These are phyloP conservation scores for Lymantria dispar DNA, from an alignment of 2,888 invertebrate genomes.

Conservation along the genomic window DNA sequence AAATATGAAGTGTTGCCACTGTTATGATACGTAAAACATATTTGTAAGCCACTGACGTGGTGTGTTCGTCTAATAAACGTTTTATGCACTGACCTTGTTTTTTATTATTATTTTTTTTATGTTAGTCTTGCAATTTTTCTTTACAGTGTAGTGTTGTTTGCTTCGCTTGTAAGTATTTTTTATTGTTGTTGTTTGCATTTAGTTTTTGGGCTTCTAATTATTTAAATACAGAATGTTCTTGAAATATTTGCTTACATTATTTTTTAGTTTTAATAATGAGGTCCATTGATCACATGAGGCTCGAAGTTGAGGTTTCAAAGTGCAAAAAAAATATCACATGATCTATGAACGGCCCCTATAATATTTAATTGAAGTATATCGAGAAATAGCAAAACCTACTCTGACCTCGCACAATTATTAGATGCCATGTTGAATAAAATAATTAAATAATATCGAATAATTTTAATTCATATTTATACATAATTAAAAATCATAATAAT, in stretches of 20 bases:
- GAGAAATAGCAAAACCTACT: neutral
- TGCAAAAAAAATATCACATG: too few species aligned
- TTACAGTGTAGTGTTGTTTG: slow-evolving; percentile 27
- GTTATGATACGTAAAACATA: neutral
- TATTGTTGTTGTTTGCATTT: slow-evolving; percentile 26
- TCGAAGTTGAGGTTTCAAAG: too few species aligned
- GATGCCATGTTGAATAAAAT: too few species aligned
- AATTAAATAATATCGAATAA: too few species aligned
- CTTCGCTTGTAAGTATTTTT: slow-evolving; percentile 60
- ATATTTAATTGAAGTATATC: neutral
- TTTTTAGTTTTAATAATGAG: too few species aligned
- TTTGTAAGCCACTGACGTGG: slow-evolving; percentile 5
- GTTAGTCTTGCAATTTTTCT: slow-evolving; percentile 9
- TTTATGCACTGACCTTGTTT: slow-evolving; percentile 42
- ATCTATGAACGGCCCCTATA: too few species aligned
- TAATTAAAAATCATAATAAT: too few species aligned
- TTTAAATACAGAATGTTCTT: slow-evolving; percentile 1
- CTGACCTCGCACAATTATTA: too few species aligned
- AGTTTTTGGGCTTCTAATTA: slow-evolving; percentile 10
- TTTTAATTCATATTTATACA: too few species aligned
- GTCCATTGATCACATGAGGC: too few species aligned
- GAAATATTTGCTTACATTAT: neutral
- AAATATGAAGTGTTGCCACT: slow-evolving; percentile 13
- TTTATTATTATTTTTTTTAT: slow-evolving; percentile 29
- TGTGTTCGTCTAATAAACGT: slow-evolving; percentile 49